Conservation (phyloP, 2,797 vertebrate species). For the Diplodus puntazzo region DNA sequence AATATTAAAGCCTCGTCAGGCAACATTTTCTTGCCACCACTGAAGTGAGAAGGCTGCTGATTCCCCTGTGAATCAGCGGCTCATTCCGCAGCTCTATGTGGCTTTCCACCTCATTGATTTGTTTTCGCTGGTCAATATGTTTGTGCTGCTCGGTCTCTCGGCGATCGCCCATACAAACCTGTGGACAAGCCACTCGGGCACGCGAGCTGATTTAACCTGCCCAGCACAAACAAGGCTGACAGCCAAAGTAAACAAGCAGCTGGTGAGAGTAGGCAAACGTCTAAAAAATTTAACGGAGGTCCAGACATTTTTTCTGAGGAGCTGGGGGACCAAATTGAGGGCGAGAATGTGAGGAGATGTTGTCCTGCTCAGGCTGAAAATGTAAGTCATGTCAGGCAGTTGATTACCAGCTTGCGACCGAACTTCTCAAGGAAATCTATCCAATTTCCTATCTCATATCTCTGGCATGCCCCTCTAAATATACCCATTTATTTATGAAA, state of each 20-base stretch:
- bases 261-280: constrained; percentile 13
- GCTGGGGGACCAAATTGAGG: neutral
- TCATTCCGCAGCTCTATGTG: neutral
- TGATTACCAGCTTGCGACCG: neutral
- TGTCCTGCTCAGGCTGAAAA: neutral
- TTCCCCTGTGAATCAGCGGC: neutral
- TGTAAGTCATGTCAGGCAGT: neutral
- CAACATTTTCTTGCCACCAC: constrained; percentile 5
- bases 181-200: constrained; percentile 5
- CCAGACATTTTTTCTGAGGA: neutral
- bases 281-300: constrained; percentile 25
- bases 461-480: neutral
- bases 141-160: constrained; percentile 30
- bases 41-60: neutral
- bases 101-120: constrained; percentile 35
- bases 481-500: neutral
- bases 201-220: constrained; percentile 15
- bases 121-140: constrained; percentile 43
- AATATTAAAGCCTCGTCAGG: neutral
- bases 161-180: constrained; percentile 6
- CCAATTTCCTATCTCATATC: neutral
- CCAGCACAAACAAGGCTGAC: neutral
- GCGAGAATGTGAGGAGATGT: neutral
- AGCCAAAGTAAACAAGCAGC: constrained; percentile 43
- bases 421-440: neutral